phyloP scores from a whole-genome alignment of 2,113 vertebrate species.

The Fulica atra region DNA sequence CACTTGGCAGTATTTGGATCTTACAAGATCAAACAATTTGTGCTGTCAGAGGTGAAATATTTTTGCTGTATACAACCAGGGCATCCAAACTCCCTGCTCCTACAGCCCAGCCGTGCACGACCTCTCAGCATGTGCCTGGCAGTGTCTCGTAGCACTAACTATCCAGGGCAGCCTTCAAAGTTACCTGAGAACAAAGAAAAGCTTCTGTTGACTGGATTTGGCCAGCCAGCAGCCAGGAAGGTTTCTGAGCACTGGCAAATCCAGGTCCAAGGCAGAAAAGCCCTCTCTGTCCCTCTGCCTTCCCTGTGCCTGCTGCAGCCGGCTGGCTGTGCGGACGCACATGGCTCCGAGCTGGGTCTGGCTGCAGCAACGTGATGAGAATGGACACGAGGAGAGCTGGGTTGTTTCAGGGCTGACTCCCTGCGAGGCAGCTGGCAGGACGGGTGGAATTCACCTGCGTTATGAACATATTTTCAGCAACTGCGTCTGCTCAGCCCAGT shows the following conservation, averaged over 20 bases:
- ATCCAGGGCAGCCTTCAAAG: neutral
- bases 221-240: neutral
- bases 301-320: neutral
- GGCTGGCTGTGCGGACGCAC: neutral
- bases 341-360: neutral
- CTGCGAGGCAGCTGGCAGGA: neutral
- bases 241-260: neutral
- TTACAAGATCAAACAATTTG: neutral
- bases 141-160: neutral
- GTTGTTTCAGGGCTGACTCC: neutral
- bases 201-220: neutral
- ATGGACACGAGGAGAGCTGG: neutral
- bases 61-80: neutral
- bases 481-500: neutral
- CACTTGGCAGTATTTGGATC: neutral
- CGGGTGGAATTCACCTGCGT: neutral
- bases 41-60: neutral
- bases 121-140: neutral
- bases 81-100: neutral
- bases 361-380: neutral
- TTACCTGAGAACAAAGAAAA: neutral
- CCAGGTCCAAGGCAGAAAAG: neutral
- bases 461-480: neutral
- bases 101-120: neutral
- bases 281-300: neutral